Evolutionary conservation across 2,797 vertebrate genomes (phyloP).

Genomic region (Heteromormyrus szaboi): DNA sequence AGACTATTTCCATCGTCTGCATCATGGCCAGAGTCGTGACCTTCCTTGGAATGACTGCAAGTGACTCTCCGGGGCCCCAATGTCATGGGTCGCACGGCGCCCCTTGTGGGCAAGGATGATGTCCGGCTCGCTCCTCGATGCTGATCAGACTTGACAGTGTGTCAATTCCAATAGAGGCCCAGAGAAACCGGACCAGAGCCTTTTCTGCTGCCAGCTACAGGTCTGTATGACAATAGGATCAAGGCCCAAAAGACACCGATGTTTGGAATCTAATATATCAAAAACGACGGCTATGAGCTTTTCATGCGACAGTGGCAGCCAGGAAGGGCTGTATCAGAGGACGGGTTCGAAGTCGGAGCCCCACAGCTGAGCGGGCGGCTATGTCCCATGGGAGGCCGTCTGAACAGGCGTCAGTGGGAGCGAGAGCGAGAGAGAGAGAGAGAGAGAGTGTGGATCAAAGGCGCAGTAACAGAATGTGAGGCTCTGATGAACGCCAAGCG

Average conservation of each 20-base stretch:
- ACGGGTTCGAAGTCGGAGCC: neutral
- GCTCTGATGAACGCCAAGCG: neutral
- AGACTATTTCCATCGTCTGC: neutral
- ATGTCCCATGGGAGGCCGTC: neutral
- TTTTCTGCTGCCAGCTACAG: neutral
- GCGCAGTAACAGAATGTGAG: neutral
- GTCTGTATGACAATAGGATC: neutral
- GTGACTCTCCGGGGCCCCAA: constrained; percentile 23
- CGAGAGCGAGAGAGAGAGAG: neutral
- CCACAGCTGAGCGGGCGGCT: neutral
- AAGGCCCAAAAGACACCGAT: neutral
- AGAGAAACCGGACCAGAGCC: constrained; percentile 24
- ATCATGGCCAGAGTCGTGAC: neutral
- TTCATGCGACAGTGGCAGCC: neutral
- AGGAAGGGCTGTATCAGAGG: neutral
- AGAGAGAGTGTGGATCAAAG: neutral
- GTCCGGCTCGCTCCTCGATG: constrained; percentile 41
- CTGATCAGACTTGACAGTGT: constrained; percentile 58
- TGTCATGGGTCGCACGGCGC: neutral
- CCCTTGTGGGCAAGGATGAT: constrained; percentile 24
- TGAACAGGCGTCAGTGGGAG: neutral
- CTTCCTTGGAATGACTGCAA: neutral
- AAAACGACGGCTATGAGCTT: neutral
- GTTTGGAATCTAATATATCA: neutral
- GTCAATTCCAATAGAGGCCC: constrained; percentile 54